phyloP scores from a whole-genome alignment of 2,888 invertebrate genomes.

The Anorthoa munda region DNA sequence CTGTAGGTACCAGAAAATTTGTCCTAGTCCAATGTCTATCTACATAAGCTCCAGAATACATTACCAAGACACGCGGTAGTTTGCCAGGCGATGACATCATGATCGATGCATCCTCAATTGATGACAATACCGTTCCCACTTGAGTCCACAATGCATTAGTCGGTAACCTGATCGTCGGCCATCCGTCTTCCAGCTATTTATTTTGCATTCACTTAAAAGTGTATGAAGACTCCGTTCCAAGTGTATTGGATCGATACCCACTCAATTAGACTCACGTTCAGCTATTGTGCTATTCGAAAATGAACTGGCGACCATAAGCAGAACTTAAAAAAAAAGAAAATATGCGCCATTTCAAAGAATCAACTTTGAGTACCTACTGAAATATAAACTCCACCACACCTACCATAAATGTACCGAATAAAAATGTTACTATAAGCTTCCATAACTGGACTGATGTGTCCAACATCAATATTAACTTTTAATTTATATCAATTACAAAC shows the following conservation, averaged over 20 bases:
- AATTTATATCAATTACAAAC: no score
- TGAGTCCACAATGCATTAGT: constrained; percentile 64
- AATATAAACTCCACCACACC: no score
- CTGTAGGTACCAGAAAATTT: neutral
- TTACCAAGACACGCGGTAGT: constrained; percentile 23
- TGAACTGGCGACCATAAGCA: no score
- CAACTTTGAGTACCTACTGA: no score
- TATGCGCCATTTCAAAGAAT: no score
- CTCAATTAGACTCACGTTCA: constrained; percentile 50
- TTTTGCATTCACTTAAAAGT: constrained; percentile 63
- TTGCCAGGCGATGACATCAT: constrained; percentile 57
- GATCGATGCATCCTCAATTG: constrained; percentile 65
- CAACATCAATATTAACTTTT: no score
- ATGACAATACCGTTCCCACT: constrained; percentile 50
- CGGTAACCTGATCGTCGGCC: constrained; percentile 62
- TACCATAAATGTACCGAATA: no score
- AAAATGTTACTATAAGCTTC: no score
- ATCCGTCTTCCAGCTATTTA: constrained; percentile 64
- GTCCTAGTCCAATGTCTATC: neutral
- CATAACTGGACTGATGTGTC: no score
- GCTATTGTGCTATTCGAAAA: no score
- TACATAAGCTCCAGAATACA: constrained; percentile 12
- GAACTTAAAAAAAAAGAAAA: no score
- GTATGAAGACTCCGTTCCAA: constrained; percentile 48
- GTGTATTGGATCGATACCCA: constrained; percentile 49